Evolutionary conservation across 2,888 invertebrate species (phyloP), one percentile per base, ranked within the genome.

Genomic region (Aphidoletes aphidimyza): DNA sequence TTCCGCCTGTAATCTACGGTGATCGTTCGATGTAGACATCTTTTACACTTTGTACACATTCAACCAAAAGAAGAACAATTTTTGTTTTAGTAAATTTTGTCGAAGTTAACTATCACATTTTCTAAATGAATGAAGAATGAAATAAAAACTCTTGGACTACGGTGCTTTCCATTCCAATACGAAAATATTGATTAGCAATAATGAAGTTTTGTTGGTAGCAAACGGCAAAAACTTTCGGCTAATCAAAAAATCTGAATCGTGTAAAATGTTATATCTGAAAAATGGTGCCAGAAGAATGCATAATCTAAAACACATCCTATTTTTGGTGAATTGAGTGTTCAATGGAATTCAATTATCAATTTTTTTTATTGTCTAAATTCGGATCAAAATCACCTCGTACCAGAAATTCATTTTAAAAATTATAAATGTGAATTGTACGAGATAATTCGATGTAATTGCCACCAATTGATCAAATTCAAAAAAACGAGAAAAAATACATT

Each of bases 281-380:
- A 78, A 78, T 81, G 81, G 39, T 37, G 39, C 37, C 39, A 17
- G 45, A 83, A 26, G 83, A 83, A 83, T 83, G 83, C 83, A 42
- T 30, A 83, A 83, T 83, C 83, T 83, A 83, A 83, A 83, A 83
- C 83, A 83, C 83, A 83, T 83, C 83, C 83, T 83, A 83, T 83
- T 83, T 83, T 83, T 42, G 83, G 42, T 83, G 39, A 42, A 83
- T 83, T 83, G 81, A 81, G 81, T 81, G 81, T 81, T 81, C 34
- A 69, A 37, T 81, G 19, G 81, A 69, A 22, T 39, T 39, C 39
- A 39, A 8, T 39, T 47, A 17, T 47, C 6, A 14, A 69, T 26
- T 69, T 69, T 22, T 69, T 69, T 26, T 69, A 9, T 69, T 69
- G 14, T 83, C 81, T 39, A 83, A 83, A 83, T 39, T 39, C 19